Percentiles rank a stretch among this genome's conserved stretches.
phyloP scores from a whole-genome alignment of 2,888 invertebrate genomes.

The Microctonus hyperodae region DNA sequence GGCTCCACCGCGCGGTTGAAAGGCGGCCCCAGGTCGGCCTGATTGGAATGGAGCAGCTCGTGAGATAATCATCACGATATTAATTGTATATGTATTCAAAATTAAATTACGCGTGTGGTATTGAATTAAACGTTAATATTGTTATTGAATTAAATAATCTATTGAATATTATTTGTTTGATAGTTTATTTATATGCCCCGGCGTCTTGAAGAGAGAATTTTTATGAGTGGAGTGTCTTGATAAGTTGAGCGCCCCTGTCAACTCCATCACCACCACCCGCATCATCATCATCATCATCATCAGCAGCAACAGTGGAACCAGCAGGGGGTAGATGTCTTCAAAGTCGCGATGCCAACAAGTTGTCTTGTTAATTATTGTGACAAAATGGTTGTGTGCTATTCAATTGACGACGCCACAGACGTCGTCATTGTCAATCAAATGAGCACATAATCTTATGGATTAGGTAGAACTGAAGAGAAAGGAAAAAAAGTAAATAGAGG shows the following conservation, averaged over 20 bases:
- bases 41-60: background rate
- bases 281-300: background rate
- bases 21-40: slow-evolving; percentile 11
- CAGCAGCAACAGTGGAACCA: background rate
- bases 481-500: slow-evolving; percentile 33
- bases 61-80: slow-evolving; percentile 8
- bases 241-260: background rate
- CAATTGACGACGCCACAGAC: slow-evolving; percentile 19
- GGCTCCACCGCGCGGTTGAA: slow-evolving; percentile 25
- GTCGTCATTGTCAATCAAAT: slow-evolving; percentile 5
- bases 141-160: background rate
- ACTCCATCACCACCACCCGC: background rate
- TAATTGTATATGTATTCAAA: background rate
- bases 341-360: slow-evolving; percentile 21
- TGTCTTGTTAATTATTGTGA: slow-evolving; percentile 49
- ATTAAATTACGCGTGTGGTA: background rate
- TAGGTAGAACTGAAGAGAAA: background rate
- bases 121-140: background rate
- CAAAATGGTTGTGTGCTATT: slow-evolving; percentile 51
- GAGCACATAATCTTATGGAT: slow-evolving; percentile 15
- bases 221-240: background rate
- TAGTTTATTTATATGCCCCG: background rate
- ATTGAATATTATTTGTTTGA: background rate
- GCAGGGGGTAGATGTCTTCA: slow-evolving; percentile 1
- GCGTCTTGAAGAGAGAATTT: background rate